Evolutionary conservation across 2,888 invertebrate species (phyloP).

Genomic region (Tiliacea aurago): DNA sequence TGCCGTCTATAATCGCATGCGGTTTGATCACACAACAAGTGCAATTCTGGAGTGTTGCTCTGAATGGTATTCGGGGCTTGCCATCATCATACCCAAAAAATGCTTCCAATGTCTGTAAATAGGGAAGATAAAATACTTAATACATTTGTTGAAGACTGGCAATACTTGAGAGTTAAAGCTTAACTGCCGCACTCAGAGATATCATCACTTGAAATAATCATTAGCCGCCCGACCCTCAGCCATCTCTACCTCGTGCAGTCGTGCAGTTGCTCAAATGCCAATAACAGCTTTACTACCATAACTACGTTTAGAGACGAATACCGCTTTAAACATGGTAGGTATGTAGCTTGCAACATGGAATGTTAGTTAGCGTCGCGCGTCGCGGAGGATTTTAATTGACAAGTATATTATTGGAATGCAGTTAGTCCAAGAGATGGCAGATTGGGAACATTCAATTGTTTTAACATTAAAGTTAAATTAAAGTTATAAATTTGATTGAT

Average conservation of each 20-base stretch:
- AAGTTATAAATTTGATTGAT: not conserved
- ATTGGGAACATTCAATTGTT: not conserved
- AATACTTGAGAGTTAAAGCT: too few species aligned
- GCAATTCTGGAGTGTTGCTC: slow-evolving; percentile 92
- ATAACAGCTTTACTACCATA: not conserved
- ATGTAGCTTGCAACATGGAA: not conserved
- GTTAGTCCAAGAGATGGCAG: not conserved
- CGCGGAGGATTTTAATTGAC: too few species aligned
- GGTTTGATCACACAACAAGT: slow-evolving; percentile 97
- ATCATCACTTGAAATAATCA: not conserved
- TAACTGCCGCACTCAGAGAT: too few species aligned
- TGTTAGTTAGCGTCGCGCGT: too few species aligned
- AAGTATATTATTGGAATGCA: too few species aligned
- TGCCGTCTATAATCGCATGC: slow-evolving; percentile 95
- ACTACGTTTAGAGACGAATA: slow-evolving; percentile 6
- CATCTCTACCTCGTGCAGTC: not conserved
- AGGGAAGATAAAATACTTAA: too few species aligned
- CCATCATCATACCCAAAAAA: slow-evolving; percentile 84
- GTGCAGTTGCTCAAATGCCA: too few species aligned
- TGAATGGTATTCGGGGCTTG: slow-evolving; percentile 75
- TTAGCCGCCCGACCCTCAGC: not conserved
- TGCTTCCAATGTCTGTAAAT: slow-evolving; percentile 76
- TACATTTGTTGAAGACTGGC: too few species aligned
- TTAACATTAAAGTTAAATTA: not conserved
- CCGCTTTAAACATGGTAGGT: too few species aligned